phyloP scores from a whole-genome alignment of 2,888 invertebrate genomes.

The Diplazon laetatorius region DNA sequence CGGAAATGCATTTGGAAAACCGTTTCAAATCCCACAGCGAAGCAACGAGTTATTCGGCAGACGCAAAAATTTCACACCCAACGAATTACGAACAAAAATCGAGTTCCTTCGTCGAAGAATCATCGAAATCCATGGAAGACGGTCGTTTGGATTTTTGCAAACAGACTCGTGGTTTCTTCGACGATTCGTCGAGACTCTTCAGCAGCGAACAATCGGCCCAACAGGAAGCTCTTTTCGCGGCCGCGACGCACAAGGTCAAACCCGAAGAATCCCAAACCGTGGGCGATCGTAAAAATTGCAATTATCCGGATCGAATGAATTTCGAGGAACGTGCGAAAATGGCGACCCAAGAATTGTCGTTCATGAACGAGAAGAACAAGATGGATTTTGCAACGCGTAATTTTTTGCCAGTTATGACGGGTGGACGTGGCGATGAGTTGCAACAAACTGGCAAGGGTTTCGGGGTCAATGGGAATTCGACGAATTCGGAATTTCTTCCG shows the following conservation, averaged over 20 bases:
- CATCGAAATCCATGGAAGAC: conserved; percentile 73
- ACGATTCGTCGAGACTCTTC: conserved; percentile 69
- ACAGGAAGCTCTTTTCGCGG: conserved; percentile 44
- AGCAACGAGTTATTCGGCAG: conserved; percentile 21
- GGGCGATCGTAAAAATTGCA: conserved; percentile 50
- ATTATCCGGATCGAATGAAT: conserved; percentile 63
- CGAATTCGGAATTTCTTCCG: conserved; percentile 82
- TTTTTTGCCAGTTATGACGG: conserved; percentile 71
- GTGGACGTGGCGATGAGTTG: conserved; percentile 68
- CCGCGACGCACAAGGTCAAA: conserved; percentile 69
- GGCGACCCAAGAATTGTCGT: conserved; percentile 66
- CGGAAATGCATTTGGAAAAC: conserved; percentile 68
- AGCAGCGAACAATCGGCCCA: conserved; percentile 52
- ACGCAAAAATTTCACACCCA: conserved; percentile 9
- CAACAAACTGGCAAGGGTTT: conserved; percentile 73
- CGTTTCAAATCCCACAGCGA: conserved; percentile 64
- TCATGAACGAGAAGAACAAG: conserved; percentile 73
- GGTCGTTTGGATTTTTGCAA: conserved; percentile 72
- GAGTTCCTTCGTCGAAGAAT: conserved; percentile 62
- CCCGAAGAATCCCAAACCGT: conserved; percentile 69
- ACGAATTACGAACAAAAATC: conserved; percentile 71
- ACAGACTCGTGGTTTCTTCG: conserved; percentile 75
- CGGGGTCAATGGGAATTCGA: conserved; percentile 67
- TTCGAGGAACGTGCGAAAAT: conserved; percentile 71
- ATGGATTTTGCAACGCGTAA: conserved; percentile 74